These are phyloP conservation scores for Eristalis intricaria DNA, from an alignment of 2,888 invertebrate species.

Conservation along the genomic window DNA sequence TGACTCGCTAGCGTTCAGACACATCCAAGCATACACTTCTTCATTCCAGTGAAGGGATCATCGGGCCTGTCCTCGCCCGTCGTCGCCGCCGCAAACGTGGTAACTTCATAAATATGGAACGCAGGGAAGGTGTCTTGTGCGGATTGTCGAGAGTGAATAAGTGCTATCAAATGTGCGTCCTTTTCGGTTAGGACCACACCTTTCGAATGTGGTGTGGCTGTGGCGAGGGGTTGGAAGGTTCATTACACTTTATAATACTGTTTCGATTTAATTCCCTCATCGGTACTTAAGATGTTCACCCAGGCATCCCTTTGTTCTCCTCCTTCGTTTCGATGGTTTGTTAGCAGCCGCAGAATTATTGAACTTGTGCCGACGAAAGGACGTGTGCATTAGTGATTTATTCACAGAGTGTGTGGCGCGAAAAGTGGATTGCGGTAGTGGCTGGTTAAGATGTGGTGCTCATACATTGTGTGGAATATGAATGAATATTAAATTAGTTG, in stretches of 20 bases:
- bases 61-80: conserved; percentile 22
- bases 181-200: conserved; percentile 13
- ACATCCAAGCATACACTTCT: conserved; percentile 48
- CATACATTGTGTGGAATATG: no score
- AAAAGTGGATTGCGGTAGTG: no score
- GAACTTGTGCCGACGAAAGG: background rate
- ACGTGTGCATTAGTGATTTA: no score
- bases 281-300: conserved; percentile 11
- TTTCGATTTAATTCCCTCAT: conserved; percentile 36
- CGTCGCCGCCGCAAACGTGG: background rate
- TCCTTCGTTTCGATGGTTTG: background rate
- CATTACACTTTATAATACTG: conserved; percentile 53
- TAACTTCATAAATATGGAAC: conserved; percentile 47
- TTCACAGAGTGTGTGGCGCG: no score
- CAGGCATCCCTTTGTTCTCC: background rate
- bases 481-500: no score
- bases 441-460: no score
- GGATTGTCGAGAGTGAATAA: conserved; percentile 1
- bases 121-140: conserved; percentile 29
- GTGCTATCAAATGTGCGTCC: conserved; percentile 18
- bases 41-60: conserved; percentile 50
- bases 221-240: conserved; percentile 12
- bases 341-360: conserved; percentile 1
- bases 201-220: background rate
- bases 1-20: conserved; percentile 36